Conservation (phyloP, 2,888 invertebrate genomes). For the Limenitis camilla region DNA sequence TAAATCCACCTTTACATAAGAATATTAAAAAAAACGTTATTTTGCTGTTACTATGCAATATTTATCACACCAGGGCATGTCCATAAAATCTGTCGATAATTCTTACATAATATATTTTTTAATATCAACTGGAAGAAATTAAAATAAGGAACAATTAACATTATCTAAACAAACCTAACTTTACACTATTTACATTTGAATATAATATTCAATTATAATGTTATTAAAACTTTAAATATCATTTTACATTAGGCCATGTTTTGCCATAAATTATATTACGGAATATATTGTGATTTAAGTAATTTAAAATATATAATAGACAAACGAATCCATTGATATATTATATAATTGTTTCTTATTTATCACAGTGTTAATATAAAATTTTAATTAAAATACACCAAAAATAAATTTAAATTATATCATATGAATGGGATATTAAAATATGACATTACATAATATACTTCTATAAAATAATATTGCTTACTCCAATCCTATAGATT, state of each 20-base stretch:
- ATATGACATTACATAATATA: too few relatives aligned
- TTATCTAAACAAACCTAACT: constrained; percentile 16
- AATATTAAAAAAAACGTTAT: too few relatives aligned
- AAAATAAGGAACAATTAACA: constrained; percentile 31
- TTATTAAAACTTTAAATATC: constrained; percentile 6
- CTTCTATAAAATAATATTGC: too few relatives aligned
- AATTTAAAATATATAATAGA: not conserved
- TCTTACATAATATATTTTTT: constrained; percentile 13
- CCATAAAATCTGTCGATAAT: not conserved
- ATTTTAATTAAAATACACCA: constrained; percentile 14
- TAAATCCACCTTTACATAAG: too few relatives aligned
- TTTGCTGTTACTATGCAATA: too few relatives aligned
- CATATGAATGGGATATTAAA: too few relatives aligned
- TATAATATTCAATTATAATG: constrained; percentile 12
- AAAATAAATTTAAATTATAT: too few relatives aligned
- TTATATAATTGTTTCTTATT: constrained; percentile 13
- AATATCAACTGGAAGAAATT: constrained; percentile 23
- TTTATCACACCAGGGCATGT: too few relatives aligned
- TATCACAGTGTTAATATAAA: constrained; percentile 24
- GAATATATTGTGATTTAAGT: not conserved
- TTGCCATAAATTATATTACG: constrained; percentile 11
- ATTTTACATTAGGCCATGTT: constrained; percentile 2
- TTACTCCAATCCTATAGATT: too few relatives aligned
- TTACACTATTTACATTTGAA: constrained; percentile 23
- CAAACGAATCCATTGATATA: not conserved